Conservation (phyloP, 2,888 invertebrate genomes). For the Neuroscelio doddi region DNA sequence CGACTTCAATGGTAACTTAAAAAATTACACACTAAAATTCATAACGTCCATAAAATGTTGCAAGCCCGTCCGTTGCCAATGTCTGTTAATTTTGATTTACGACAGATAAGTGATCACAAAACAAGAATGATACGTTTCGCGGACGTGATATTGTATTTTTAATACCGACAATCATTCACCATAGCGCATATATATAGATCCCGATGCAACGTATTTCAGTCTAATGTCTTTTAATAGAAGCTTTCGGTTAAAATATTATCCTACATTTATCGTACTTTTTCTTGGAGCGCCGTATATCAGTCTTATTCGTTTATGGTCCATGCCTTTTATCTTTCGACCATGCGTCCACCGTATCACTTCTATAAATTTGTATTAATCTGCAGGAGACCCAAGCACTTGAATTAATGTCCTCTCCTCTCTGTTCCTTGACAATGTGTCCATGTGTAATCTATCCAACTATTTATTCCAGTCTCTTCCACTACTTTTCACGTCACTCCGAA, state of each 20-base stretch:
- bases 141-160: conserved; percentile 2
- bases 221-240: conserved; percentile 32
- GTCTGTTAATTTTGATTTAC: too few relatives aligned
- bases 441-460: conserved; percentile 9
- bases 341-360: conserved; percentile 22
- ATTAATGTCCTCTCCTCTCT: conserved; percentile 14
- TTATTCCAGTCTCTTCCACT: background rate
- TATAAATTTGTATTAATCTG: conserved; percentile 38
- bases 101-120: background rate
- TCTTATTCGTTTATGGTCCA: conserved; percentile 24
- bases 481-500: background rate
- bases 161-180: conserved; percentile 4
- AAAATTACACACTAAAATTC: too few relatives aligned
- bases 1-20: too few relatives aligned
- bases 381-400: conserved; percentile 22
- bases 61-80: too few relatives aligned
- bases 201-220: conserved; percentile 22
- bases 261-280: conserved; percentile 31
- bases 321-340: conserved; percentile 30
- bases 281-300: conserved; percentile 25
- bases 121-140: conserved; percentile 1
- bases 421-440: conserved; percentile 8
- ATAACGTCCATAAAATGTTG: too few relatives aligned
- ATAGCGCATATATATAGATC: background rate
- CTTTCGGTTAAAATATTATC: conserved; percentile 28